Evolutionary conservation across 92 coral and sea anemone species (phyloP).

Genomic region (Nematostella vectensis): DNA sequence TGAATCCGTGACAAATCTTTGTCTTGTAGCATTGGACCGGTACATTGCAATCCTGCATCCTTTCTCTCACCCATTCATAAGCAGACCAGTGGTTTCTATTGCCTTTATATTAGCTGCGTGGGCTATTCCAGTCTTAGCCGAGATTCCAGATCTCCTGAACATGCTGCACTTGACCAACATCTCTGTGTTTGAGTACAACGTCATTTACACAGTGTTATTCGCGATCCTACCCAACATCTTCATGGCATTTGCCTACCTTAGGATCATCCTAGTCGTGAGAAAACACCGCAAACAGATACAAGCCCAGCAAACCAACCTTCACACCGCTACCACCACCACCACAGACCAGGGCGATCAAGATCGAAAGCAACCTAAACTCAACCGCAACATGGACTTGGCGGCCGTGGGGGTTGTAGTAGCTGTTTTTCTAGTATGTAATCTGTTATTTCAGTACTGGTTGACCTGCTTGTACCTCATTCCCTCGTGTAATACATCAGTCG

Average conservation of each 20-base stretch:
- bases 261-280: not conserved
- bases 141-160: not conserved
- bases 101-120: not conserved
- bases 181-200: conserved; percentile 2
- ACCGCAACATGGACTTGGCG: not conserved
- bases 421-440: conserved; percentile 1
- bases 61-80: not conserved
- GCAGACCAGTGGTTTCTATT: not conserved
- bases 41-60: conserved; percentile 1
- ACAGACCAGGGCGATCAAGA: not conserved
- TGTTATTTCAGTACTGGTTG: conserved; percentile 7
- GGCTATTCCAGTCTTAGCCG: not conserved
- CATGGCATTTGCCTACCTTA: not conserved
- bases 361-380: not conserved
- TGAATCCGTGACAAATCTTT: not conserved
- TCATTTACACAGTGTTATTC: not conserved
- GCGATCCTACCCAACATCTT: not conserved
- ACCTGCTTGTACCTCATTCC: conserved; percentile 1
- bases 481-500: not conserved
- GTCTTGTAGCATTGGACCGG: not conserved
- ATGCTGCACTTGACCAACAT: not conserved
- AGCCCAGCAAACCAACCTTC: not conserved
- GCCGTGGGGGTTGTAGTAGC: not conserved
- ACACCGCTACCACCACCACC: not conserved
- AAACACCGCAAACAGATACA: not conserved